Evolutionary conservation across 1,140 invertebrate genomes (phyloP).

Genomic region (Aphis craccivora): DNA sequence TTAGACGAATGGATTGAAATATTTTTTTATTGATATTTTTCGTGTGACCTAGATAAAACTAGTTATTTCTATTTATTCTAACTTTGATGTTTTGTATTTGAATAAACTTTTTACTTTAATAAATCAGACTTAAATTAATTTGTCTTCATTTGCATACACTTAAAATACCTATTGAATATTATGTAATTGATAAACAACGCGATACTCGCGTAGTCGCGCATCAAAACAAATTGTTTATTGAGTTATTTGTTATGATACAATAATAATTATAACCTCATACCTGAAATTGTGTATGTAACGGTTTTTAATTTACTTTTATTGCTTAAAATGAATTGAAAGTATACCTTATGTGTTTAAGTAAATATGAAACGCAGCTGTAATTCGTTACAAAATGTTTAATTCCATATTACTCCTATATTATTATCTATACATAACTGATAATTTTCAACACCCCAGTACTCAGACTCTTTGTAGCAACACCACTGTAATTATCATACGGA

Average conservation of each 20-base stretch:
- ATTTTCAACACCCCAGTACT: neutral
- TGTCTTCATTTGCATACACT: neutral
- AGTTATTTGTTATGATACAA: no score
- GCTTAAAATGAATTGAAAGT: neutral
- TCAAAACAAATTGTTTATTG: no score
- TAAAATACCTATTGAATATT: neutral
- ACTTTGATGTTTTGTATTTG: no score
- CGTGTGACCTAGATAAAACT: neutral
- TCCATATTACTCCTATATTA: neutral
- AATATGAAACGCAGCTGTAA: neutral
- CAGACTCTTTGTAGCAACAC: neutral
- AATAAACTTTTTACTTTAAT: no score
- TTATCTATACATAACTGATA: neutral
- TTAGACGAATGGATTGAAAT: neutral
- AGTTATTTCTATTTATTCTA: neutral
- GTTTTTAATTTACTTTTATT: neutral
- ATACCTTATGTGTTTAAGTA: neutral
- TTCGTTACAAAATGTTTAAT: neutral
- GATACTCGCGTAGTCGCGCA: neutral
- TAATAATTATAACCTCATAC: no score
- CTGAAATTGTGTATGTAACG: neutral
- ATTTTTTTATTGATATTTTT: neutral
- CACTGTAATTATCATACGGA: neutral
- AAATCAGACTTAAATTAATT: neutral
- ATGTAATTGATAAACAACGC: neutral